phyloP scores from a whole-genome alignment of 2,888 invertebrate genomes.

The Diploptera punctata region DNA sequence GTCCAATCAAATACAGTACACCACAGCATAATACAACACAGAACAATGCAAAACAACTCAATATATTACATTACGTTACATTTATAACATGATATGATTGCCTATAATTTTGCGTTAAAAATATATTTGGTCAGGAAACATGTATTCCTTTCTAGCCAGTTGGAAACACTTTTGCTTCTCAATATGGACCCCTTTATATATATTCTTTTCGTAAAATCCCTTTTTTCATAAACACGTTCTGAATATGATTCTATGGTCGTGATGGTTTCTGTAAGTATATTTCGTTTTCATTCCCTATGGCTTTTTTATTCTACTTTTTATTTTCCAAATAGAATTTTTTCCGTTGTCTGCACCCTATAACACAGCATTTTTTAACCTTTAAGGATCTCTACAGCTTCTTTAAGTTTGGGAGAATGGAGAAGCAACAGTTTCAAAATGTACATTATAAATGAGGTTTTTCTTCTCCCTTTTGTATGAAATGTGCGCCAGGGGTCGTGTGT shows the following conservation, averaged over 20 bases:
- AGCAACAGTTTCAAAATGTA: slow-evolving; percentile 27
- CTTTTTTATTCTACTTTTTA: neutral
- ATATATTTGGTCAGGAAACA: too few species aligned
- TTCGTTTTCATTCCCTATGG: neutral
- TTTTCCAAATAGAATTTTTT: slow-evolving; percentile 3
- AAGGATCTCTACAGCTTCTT: neutral
- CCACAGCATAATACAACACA: too few species aligned
- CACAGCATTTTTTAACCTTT: neutral
- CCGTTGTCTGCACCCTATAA: neutral
- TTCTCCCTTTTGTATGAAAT: slow-evolving; percentile 5
- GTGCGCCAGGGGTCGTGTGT: slow-evolving; percentile 10
- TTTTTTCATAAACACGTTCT: neutral
- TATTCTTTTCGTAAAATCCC: neutral
- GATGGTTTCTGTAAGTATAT: neutral
- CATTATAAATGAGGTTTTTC: slow-evolving; percentile 16
- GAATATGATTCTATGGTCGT: neutral
- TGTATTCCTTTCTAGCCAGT: too few species aligned
- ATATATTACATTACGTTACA: too few species aligned
- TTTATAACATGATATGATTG: too few species aligned
- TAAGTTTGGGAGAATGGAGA: neutral
- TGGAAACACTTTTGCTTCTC: neutral
- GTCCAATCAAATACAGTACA: too few species aligned
- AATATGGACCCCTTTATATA: neutral
- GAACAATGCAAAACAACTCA: too few species aligned
- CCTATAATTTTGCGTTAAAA: too few species aligned